phyloP scores from a whole-genome alignment of 2,888 invertebrate genomes.

The Rotaria macrura region DNA sequence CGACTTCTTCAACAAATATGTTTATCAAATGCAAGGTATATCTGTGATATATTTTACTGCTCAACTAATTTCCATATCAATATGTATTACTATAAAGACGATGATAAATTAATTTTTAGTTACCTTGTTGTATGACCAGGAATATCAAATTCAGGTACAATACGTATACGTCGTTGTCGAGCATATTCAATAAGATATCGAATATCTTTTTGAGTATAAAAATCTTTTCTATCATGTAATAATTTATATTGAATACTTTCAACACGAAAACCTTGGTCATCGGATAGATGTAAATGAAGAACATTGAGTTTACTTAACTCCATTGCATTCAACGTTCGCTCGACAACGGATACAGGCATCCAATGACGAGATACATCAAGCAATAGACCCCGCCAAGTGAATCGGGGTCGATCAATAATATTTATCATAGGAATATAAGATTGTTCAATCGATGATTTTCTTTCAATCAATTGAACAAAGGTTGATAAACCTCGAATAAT shows the following conservation, averaged over 20 bases:
- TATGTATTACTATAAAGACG: neutral
- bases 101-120: neutral
- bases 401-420: neutral
- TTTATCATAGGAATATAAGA: neutral
- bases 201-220: slow-evolving; percentile 29
- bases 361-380: neutral
- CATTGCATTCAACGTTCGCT: slow-evolving; percentile 18
- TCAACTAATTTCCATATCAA: too few relatives aligned
- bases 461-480: neutral
- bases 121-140: slow-evolving; percentile 43
- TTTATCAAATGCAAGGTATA: too few relatives aligned
- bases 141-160: slow-evolving; percentile 30
- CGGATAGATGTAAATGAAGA: neutral
- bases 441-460: neutral
- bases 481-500: neutral
- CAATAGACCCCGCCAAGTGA: neutral
- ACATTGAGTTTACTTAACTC: neutral
- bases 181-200: slow-evolving; percentile 29
- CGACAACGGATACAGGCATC: neutral
- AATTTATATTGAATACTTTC: neutral
- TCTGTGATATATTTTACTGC: too few relatives aligned
- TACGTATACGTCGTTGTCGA: slow-evolving; percentile 27
- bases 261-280: slow-evolving; percentile 21
- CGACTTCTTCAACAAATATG: too few relatives aligned
- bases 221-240: slow-evolving; percentile 2